phyloP scores from a whole-genome alignment of 2,797 vertebrate species.

The Hafferia zeledoni region DNA sequence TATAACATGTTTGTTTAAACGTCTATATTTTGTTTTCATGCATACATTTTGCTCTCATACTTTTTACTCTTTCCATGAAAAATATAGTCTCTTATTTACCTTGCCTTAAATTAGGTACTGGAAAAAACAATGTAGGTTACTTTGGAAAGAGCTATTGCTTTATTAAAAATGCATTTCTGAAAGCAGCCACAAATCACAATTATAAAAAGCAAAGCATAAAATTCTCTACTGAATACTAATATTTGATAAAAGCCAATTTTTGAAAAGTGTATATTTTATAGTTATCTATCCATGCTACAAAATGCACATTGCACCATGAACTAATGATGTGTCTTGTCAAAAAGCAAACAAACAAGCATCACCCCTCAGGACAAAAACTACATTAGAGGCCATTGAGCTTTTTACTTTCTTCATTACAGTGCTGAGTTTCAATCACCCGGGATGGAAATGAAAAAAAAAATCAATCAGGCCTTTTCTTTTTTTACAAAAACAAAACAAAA shows the following conservation, averaged over 20 bases:
- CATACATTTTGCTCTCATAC: conserved; percentile 26
- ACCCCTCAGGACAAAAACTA: conserved; percentile 54
- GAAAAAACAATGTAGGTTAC: conserved; percentile 62
- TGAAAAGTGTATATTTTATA: conserved; percentile 50
- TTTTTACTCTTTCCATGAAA: conserved; percentile 48
- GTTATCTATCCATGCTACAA: conserved; percentile 20
- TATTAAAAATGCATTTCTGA: conserved; percentile 65
- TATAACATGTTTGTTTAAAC: conserved; percentile 29
- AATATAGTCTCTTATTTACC: conserved; percentile 64
- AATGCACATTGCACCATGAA: conserved; percentile 28
- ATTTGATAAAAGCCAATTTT: conserved; percentile 62
- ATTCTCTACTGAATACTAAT: conserved; percentile 57
- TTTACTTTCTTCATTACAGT: conserved; percentile 55
- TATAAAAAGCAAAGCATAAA: conserved; percentile 64
- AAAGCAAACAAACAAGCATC: conserved; percentile 57
- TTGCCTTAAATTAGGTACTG: conserved; percentile 57
- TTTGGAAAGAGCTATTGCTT: conserved; percentile 68
- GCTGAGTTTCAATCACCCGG: conserved; percentile 47
- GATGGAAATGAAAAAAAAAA: neutral
- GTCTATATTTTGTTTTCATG: conserved; percentile 21
- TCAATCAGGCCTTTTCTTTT: conserved; percentile 24
- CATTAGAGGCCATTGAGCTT: conserved; percentile 47
- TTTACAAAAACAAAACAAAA: neutral
- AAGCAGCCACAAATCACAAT: conserved; percentile 57
- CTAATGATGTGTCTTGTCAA: conserved; percentile 58